Evolutionary conservation across 1,140 invertebrate genomes (phyloP).

Genomic region (Choristoneura fumiferana): DNA sequence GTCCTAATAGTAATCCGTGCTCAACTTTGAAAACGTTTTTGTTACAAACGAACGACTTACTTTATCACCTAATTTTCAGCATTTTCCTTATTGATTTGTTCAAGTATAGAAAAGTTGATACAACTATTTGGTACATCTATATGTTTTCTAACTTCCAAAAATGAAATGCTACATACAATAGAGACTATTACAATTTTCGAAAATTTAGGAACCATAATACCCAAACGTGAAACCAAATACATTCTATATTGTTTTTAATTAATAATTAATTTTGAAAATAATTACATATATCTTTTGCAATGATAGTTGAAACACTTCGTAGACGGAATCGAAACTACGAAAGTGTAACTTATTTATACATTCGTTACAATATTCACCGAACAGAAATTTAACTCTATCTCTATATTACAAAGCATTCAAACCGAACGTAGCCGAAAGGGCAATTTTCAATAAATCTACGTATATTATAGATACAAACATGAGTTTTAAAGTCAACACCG

Average conservation of each 20-base stretch:
- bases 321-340: slow-evolving; percentile 73
- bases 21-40: slow-evolving; percentile 63
- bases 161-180: slow-evolving; percentile 75
- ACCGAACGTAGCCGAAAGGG: slow-evolving; percentile 65
- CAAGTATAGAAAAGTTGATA: slow-evolving; percentile 74
- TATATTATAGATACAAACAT: slow-evolving; percentile 72
- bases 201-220: slow-evolving; percentile 79
- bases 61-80: slow-evolving; percentile 72
- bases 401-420: slow-evolving; percentile 63
- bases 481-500: slow-evolving; percentile 71
- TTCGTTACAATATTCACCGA: slow-evolving; percentile 57
- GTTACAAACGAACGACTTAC: slow-evolving; percentile 64
- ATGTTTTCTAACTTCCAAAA: slow-evolving; percentile 71
- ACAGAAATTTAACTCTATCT: slow-evolving; percentile 71
- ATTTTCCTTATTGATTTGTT: slow-evolving; percentile 64
- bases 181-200: slow-evolving; percentile 77
- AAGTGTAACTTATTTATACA: slow-evolving; percentile 63
- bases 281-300: slow-evolving; percentile 67
- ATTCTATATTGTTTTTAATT: slow-evolving; percentile 68
- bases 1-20: slow-evolving; percentile 74
- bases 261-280: slow-evolving; percentile 77
- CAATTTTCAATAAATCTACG: slow-evolving; percentile 69
- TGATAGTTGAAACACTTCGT: slow-evolving; percentile 69
- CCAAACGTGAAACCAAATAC: slow-evolving; percentile 74
- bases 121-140: slow-evolving; percentile 76